Evolutionary conservation across 2,888 invertebrate species (phyloP).

Genomic region (Halocaridina rubra): DNA sequence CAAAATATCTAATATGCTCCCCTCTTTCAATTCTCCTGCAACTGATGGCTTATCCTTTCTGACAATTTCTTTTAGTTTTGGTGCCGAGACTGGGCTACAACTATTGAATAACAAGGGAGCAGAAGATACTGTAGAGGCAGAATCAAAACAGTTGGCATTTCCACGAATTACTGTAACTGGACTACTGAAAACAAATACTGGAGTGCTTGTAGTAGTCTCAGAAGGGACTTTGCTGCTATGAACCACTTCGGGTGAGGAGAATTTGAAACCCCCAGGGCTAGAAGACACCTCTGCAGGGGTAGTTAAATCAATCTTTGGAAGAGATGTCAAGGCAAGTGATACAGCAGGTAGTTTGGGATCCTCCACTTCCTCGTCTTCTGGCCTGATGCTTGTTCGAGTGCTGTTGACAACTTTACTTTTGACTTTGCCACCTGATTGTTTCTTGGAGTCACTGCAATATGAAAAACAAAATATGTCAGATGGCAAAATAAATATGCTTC

Average conservation of each 20-base stretch:
- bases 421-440: conserved; percentile 33
- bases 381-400: conserved; percentile 4
- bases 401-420: conserved; percentile 36
- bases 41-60: conserved; percentile 1
- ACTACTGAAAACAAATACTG: conserved; percentile 35
- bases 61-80: conserved; percentile 29
- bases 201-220: conserved; percentile 4
- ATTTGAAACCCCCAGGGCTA: conserved; percentile 23
- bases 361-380: conserved; percentile 9
- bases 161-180: conserved; percentile 24
- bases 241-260: conserved; percentile 35
- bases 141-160: neutral
- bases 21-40: conserved; percentile 25
- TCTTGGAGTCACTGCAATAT: conserved; percentile 42
- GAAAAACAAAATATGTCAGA: no score
- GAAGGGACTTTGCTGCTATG: neutral
- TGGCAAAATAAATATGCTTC: neutral
- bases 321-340: conserved; percentile 18
- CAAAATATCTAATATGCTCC: conserved; percentile 42
- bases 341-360: conserved; percentile 16
- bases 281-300: neutral
- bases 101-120: conserved; percentile 26
- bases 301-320: conserved; percentile 28
- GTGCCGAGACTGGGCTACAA: conserved; percentile 23
- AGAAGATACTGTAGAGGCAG: neutral